Evolutionary conservation across 2,113 vertebrate genomes (phyloP).

Genomic region (Lophura nycthemera): DNA sequence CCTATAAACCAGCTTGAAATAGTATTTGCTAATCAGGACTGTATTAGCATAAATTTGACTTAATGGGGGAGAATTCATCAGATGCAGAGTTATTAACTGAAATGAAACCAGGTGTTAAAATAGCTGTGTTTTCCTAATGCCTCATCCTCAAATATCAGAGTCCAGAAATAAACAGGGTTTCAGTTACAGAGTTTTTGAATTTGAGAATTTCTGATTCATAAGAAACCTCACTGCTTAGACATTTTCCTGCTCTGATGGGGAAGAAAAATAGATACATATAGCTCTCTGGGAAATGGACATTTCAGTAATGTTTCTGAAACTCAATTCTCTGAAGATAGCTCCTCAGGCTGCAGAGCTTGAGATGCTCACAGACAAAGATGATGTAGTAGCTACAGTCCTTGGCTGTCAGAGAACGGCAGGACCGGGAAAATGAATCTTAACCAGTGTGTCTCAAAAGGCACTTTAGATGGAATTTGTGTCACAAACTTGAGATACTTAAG

Average conservation of each 20-base stretch:
- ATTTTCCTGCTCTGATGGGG: not conserved
- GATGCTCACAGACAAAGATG: fast-evolving
- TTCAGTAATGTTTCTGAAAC: not conserved
- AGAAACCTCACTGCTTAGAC: not conserved
- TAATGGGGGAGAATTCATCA: slow-evolving; percentile 30
- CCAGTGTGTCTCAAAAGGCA: not conserved
- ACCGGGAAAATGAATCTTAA: not conserved
- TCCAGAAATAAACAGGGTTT: slow-evolving; percentile 3
- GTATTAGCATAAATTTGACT: slow-evolving; percentile 65
- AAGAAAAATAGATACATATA: not conserved
- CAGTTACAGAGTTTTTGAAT: not conserved
- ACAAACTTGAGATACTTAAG: not conserved
- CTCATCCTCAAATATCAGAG: not conserved
- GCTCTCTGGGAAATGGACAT: not conserved
- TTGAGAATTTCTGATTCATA: not conserved
- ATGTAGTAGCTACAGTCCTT: not conserved
- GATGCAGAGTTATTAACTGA: slow-evolving; percentile 42
- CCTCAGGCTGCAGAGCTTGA: not conserved
- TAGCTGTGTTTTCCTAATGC: slow-evolving; percentile 22
- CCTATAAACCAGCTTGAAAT: slow-evolving; percentile 46
- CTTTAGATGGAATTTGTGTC: not conserved
- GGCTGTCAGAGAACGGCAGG: not conserved
- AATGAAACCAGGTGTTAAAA: slow-evolving; percentile 59
- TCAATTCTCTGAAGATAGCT: not conserved
- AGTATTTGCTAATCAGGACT: slow-evolving; percentile 56